Base-by-base conservation (phyloP, 2,113 vertebrate species). In the Argyrosomus japonicus region DNA sequence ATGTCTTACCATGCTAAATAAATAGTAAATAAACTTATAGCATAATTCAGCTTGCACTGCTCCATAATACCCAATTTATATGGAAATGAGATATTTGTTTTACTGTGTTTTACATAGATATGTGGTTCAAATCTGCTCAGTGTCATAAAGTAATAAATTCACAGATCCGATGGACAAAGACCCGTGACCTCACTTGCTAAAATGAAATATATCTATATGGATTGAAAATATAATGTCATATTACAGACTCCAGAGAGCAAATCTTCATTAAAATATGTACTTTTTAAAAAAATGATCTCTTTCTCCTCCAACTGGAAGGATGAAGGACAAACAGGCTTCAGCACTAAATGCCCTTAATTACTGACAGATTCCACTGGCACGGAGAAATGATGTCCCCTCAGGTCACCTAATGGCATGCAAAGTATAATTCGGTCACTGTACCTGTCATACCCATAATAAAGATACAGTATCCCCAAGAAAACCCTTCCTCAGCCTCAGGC, bases 11-110 rank as follows among this genome's bases (percentile, higher is more conserved):
- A 2, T 56, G 36, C 65, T 50, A 40, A 68, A 51, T 51, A 21
- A 60, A 23, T 69, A 40, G 57, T 81, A 51, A 68, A 71, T 25
- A 79, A 25, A 36, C 9, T 77, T 40, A 56, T 32, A 29, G 12
- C 19, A 58, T 62, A 57, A 75, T 62, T 58, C 23, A 43, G 32
- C 51, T 29, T 43, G 32, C 27, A 51, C 57, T 53, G 40, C 10
- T 25, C 45, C 51, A 71, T 64, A 72, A 78, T 69, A 82, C 61
- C 62, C 73, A 77, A 79, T 89, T 74, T 87, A 83, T 79, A 89
- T 89, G 87, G 69, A 86, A 89, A 91, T 77, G 9, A 85, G 69
- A 76, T 61, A 56, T 86, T 75, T 83, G 36, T 72, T 80, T 75
- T 75, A 83, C 68, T 36, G 58, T 68, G 53, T 71, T 81, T 85